These are phyloP conservation scores for Dipodomys ordii DNA, from an alignment of 2,113 vertebrate genomes.

Conservation along the genomic window DNA sequence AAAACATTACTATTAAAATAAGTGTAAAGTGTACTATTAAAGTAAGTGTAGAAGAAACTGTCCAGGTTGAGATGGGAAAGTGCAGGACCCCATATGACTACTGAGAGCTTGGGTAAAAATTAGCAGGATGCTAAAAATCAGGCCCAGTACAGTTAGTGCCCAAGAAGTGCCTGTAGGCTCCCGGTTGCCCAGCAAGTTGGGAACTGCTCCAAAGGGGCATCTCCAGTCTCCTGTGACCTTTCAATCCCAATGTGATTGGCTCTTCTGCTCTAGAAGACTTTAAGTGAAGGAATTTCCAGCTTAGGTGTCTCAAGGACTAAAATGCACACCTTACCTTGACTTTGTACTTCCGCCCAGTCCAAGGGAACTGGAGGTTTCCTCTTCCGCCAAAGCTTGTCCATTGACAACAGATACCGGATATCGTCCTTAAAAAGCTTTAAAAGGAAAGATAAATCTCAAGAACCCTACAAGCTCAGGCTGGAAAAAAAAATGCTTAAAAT, in stretches of 20 bases:
- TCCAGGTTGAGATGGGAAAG: not conserved
- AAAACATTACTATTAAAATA: not conserved
- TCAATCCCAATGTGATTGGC: not conserved
- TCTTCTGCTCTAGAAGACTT: not conserved
- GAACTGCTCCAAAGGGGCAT: not conserved
- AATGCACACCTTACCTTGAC: constrained; percentile 86
- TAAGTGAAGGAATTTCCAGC: not conserved
- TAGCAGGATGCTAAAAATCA: not conserved
- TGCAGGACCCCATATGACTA: not conserved
- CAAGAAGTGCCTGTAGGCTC: not conserved
- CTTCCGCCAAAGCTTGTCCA: constrained; percentile 99
- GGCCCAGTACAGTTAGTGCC: not conserved
- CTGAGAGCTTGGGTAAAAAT: too few species aligned
- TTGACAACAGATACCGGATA: constrained; percentile 96
- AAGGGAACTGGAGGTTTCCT: constrained; percentile 96
- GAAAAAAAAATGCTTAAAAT: not conserved
- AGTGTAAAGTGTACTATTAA: too few species aligned
- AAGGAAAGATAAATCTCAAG: constrained; percentile 10
- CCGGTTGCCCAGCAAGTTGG: not conserved
- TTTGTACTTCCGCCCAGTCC: constrained; percentile 94
- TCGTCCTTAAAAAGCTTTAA: constrained; percentile 98
- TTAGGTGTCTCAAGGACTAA: not conserved
- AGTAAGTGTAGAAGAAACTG: not conserved
- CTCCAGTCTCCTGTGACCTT: not conserved
- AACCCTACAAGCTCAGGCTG: not conserved